Percentiles rank a stretch among this genome's conserved stretches.
These are phyloP conservation scores for Anthopleura xanthogrammica DNA, from an alignment of 92 coral and sea anemone species.

Conservation along the genomic window DNA sequence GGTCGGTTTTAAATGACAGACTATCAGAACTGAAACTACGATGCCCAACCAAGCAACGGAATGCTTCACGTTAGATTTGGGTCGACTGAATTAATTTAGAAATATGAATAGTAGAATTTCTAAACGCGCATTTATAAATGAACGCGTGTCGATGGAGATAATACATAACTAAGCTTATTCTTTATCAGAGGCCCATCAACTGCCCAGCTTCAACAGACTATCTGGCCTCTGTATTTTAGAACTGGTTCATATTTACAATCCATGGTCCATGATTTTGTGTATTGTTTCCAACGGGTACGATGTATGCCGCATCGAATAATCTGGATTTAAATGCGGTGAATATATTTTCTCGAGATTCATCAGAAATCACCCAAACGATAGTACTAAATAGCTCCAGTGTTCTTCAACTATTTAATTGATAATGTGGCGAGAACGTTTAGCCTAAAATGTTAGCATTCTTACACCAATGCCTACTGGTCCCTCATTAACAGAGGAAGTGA, in stretches of 20 bases:
- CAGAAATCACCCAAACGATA: conserved; percentile 15
- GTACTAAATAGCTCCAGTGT: conserved; percentile 21
- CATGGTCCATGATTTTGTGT: conserved; percentile 10
- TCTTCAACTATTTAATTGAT: conserved; percentile 28
- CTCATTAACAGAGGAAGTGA: conserved; percentile 40
- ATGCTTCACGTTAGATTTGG: conserved; percentile 4
- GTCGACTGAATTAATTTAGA: conserved; percentile 30
- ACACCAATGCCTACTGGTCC: conserved; percentile 16
- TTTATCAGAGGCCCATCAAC: conserved; percentile 24
- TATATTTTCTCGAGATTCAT: conserved; percentile 9
- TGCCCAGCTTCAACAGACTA: conserved; percentile 8
- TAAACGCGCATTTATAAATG: conserved; percentile 12
- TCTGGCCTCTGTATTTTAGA: conserved; percentile 15
- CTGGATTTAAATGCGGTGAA: conserved; percentile 20
- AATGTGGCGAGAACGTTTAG: conserved; percentile 25
- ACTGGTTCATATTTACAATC: conserved; percentile 5
- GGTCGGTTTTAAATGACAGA: conserved; percentile 9
- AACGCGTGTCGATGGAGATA: conserved; percentile 12
- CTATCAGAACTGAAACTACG: conserved; percentile 5
- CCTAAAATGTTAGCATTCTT: conserved; percentile 29
- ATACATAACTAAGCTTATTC: conserved; percentile 7
- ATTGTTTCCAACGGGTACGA: background rate
- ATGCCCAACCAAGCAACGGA: conserved; percentile 28
- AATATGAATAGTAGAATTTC: conserved; percentile 27
- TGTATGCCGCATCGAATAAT: conserved; percentile 9